Percentiles rank a stretch among this genome's conserved stretches.
These are phyloP conservation scores for Alloplasta piceator DNA, from an alignment of 2,888 invertebrate species.

Conservation along the genomic window DNA sequence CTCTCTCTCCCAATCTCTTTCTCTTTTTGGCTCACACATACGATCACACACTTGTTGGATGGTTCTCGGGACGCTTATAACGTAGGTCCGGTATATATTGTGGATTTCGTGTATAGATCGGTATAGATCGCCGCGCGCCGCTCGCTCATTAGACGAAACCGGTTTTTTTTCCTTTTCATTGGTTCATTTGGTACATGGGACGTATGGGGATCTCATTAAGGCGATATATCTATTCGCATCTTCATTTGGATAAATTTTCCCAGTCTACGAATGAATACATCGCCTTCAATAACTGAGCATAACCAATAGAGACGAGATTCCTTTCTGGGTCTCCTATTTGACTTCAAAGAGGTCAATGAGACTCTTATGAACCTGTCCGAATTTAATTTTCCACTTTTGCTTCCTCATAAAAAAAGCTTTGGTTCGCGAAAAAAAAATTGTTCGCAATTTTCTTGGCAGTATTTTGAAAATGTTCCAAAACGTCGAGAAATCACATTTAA, in stretches of 20 bases:
- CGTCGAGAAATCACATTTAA: not conserved
- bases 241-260: slow-evolving; percentile 14
- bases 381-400: too few species aligned
- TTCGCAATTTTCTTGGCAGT: too few species aligned
- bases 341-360: slow-evolving; percentile 28
- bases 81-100: slow-evolving; percentile 21
- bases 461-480: too few species aligned
- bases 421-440: too few species aligned
- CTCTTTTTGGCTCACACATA: too few species aligned
- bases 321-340: slow-evolving; percentile 16
- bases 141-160: slow-evolving; percentile 42
- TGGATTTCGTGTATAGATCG: slow-evolving; percentile 29
- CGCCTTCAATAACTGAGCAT: too few species aligned
- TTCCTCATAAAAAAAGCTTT: too few species aligned
- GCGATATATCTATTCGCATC: slow-evolving; percentile 33
- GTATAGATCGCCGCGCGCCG: not conserved
- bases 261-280: slow-evolving; percentile 2
- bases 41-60: too few species aligned
- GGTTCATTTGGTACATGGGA: not conserved
- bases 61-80: not conserved
- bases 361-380: not conserved
- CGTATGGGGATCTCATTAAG: slow-evolving; percentile 7
- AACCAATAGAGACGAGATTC: not conserved
- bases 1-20: too few species aligned
- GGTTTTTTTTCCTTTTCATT: slow-evolving; percentile 29